Conservation (phyloP, 2,113 vertebrate species). For the Zosterops japonicus region DNA sequence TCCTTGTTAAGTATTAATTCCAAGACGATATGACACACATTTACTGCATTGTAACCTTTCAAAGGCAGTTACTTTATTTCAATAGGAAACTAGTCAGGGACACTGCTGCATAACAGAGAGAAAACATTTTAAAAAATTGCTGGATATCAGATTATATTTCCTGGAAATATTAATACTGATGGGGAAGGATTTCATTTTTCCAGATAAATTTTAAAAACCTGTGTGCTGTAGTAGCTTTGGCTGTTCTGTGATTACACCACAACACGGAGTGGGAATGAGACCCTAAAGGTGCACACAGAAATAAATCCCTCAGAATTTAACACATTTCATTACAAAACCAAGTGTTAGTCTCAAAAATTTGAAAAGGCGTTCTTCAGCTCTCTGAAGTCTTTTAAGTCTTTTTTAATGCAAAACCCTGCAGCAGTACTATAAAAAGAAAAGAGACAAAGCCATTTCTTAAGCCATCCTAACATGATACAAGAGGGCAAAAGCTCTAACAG, state of each 20-base stretch:
- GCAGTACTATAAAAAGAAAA: background rate
- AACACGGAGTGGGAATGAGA: fast-evolving
- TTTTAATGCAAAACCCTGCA: background rate
- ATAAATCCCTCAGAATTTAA: background rate
- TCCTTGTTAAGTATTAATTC: background rate
- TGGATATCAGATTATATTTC: background rate
- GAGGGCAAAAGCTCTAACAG: background rate
- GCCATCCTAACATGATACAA: fast-evolving
- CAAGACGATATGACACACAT: background rate
- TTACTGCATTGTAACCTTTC: background rate
- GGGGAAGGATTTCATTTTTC: background rate
- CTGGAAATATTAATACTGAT: background rate
- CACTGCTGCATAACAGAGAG: background rate
- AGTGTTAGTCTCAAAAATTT: background rate
- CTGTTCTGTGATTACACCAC: background rate
- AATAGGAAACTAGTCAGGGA: background rate
- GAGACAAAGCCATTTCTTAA: background rate
- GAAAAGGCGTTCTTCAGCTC: background rate
- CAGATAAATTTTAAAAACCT: background rate
- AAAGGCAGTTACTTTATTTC: background rate
- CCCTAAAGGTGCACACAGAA: background rate
- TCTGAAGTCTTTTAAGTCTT: background rate
- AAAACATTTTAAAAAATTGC: background rate
- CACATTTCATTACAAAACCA: background rate
- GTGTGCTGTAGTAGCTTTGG: background rate